Conservation (phyloP, 2,113 vertebrate genomes). For the Phainopepla nitens region DNA sequence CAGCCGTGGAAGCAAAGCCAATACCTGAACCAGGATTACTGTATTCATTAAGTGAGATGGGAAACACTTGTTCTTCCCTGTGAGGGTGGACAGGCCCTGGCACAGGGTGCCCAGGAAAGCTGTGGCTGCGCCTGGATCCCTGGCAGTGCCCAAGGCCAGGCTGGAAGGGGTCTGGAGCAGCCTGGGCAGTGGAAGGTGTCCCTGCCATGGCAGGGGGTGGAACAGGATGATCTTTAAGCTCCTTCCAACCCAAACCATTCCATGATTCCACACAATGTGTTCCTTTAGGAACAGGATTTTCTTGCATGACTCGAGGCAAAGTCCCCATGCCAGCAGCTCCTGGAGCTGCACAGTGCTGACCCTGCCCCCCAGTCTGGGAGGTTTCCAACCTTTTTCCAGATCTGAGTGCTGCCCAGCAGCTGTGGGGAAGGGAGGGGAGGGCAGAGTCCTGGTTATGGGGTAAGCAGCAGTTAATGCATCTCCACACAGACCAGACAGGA, state of each 20-base stretch:
- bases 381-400: background rate
- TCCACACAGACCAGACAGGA: constrained; percentile 66
- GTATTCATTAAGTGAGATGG: background rate
- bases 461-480: constrained; percentile 76
- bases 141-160: background rate
- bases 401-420: background rate
- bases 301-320: accelerated
- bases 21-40: background rate
- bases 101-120: background rate
- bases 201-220: background rate
- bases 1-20: background rate
- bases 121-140: background rate
- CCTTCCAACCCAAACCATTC: background rate
- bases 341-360: background rate
- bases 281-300: background rate
- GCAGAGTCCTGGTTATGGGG: constrained; percentile 46
- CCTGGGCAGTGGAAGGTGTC: background rate
- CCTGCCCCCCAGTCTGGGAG: background rate
- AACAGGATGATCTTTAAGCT: background rate
- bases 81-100: background rate
- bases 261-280: accelerated
- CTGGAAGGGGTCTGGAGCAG: accelerated
- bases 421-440: background rate
- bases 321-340: accelerated
- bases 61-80: background rate